Evolutionary conservation across 2,113 vertebrate species (phyloP).

Genomic region (Eolophus roseicapilla): DNA sequence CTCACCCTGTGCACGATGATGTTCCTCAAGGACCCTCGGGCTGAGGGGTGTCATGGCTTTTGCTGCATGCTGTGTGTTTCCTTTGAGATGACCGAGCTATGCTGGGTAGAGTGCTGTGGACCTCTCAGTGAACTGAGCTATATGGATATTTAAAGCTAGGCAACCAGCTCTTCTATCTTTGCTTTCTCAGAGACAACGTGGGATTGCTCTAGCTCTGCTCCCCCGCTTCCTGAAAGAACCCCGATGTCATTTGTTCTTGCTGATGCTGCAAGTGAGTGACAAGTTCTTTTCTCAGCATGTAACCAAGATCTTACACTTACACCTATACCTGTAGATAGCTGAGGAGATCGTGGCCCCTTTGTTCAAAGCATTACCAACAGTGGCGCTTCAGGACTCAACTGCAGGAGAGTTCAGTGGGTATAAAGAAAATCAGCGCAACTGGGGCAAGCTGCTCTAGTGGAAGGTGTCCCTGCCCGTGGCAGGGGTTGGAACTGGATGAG

Average conservation of each 20-base stretch:
- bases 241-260: conserved; percentile 79
- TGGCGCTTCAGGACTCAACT: neutral
- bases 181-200: conserved; percentile 17
- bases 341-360: neutral
- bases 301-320: neutral
- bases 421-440: neutral
- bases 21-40: neutral
- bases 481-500: neutral
- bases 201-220: conserved; percentile 51
- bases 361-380: neutral
- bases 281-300: neutral
- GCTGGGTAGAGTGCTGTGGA: neutral
- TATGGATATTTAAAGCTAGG: neutral
- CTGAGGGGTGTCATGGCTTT: neutral
- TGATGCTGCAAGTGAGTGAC: conserved; percentile 75
- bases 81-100: neutral
- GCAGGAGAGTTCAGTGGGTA: neutral
- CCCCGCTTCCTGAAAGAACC: conserved; percentile 81
- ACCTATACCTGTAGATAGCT: neutral
- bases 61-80: neutral
- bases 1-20: neutral
- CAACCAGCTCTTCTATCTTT: neutral
- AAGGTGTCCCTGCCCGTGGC: neutral
- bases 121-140: neutral
- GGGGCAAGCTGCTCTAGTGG: neutral